Conservation (phyloP, 2,113 vertebrate species). For the Oryzias curvinotus region DNA sequence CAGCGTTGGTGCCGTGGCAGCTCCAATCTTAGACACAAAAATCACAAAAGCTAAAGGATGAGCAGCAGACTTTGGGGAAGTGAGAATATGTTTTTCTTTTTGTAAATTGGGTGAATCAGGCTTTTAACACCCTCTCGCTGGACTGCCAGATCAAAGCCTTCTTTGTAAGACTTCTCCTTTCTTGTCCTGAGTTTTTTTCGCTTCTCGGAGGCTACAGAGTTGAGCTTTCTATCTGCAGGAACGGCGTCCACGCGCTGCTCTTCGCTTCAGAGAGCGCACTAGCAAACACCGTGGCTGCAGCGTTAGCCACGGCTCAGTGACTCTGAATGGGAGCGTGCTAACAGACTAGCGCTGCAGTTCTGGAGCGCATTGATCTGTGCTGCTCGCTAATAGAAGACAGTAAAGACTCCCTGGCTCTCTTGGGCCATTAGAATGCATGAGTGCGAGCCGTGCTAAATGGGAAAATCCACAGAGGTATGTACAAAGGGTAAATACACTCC, state of each 20-base stretch:
- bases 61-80: not conserved
- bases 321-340: slow-evolving; percentile 60
- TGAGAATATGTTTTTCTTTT: slow-evolving; percentile 8
- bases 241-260: slow-evolving; percentile 57
- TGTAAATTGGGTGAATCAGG: slow-evolving; percentile 23
- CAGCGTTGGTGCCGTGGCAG: slow-evolving; percentile 1
- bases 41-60: slow-evolving; percentile 21
- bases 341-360: slow-evolving; percentile 50
- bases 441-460: slow-evolving; percentile 58
- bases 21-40: slow-evolving; percentile 21
- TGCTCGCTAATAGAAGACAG: slow-evolving; percentile 62
- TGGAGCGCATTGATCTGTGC: slow-evolving; percentile 65
- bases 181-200: slow-evolving; percentile 11
- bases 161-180: slow-evolving; percentile 19
- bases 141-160: slow-evolving; percentile 26
- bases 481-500: slow-evolving; percentile 58
- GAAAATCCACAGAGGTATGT: slow-evolving; percentile 63
- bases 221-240: slow-evolving; percentile 32
- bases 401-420: slow-evolving; percentile 41
- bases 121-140: slow-evolving; percentile 27
- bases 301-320: slow-evolving; percentile 70
- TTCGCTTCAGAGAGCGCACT: slow-evolving; percentile 47
- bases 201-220: slow-evolving; percentile 34
- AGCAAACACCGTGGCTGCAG: slow-evolving; percentile 57
- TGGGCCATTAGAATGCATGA: slow-evolving; percentile 71